phyloP scores from a whole-genome alignment of 2,113 vertebrate species.

The Cryptoleucopteryx plumbea region DNA sequence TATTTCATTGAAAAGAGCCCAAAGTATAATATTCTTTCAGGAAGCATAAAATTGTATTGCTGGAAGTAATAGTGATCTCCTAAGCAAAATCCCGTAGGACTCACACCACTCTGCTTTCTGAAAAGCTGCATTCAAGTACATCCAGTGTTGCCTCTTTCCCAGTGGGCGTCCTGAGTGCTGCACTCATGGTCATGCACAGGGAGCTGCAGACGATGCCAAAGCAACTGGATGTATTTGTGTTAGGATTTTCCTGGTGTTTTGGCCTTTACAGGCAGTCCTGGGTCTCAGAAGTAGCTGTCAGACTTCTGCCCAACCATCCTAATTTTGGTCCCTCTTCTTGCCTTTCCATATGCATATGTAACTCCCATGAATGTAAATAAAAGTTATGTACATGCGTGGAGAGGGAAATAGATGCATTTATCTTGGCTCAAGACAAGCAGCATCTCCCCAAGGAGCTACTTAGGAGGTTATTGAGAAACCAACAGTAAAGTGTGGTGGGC shows the following conservation, averaged over 20 bases:
- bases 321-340: background rate
- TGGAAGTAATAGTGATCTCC: conserved; percentile 67
- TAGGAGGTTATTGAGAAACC: conserved; percentile 15
- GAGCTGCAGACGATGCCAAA: background rate
- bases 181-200: background rate
- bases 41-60: conserved; percentile 66
- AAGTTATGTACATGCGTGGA: background rate
- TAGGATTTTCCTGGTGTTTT: background rate
- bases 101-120: conserved; percentile 30
- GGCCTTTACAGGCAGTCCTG: background rate
- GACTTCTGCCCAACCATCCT: background rate
- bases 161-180: background rate
- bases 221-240: background rate
- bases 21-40: conserved; percentile 60
- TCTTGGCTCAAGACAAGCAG: conserved; percentile 32
- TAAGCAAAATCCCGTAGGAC: conserved; percentile 35
- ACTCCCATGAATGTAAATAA: background rate
- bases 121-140: conserved; percentile 48
- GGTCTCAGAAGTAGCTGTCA: background rate
- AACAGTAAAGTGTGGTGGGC: background rate
- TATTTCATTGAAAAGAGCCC: conserved; percentile 11
- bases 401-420: background rate
- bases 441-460: conserved; percentile 29
- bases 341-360: background rate
- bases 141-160: background rate